Percentiles rank a stretch among this genome's conserved stretches.
Conservation (phyloP, 2,797 vertebrate species). For the Fringilla coelebs region DNA sequence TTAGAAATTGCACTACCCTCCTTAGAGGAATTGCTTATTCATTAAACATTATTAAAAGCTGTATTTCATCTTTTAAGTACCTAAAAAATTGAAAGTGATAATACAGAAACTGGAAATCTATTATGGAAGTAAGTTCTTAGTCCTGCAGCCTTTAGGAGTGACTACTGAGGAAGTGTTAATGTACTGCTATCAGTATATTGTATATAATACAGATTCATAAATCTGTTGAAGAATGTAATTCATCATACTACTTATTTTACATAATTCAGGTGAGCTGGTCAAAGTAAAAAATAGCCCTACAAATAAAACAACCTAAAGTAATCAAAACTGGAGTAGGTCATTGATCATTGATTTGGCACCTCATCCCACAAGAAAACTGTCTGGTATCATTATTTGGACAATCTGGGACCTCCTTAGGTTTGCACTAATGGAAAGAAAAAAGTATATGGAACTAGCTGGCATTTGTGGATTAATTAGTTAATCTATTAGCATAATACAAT, state of each 20-base stretch:
- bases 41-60: not conserved
- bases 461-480: not conserved
- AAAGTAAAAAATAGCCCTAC: not conserved
- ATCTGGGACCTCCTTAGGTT: not conserved
- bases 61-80: not conserved
- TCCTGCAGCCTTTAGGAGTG: not conserved
- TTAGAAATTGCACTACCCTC: not conserved
- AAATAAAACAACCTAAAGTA: not conserved
- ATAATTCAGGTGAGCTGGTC: not conserved
- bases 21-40: not conserved
- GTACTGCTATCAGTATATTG: not conserved
- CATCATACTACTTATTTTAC: not conserved
- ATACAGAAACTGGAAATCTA: not conserved
- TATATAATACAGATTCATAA: not conserved
- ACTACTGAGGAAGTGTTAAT: not conserved
- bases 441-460: not conserved
- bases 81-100: not conserved
- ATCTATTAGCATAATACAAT: not conserved
- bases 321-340: not conserved
- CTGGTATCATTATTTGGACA: not conserved
- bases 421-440: not conserved
- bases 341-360: not conserved
- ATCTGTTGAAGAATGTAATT: not conserved
- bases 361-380: not conserved
- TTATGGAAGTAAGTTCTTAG: not conserved